Percentiles rank a stretch among this genome's conserved stretches.
phyloP scores from a whole-genome alignment of 2,888 invertebrate species.

The Onchidella celtica region DNA sequence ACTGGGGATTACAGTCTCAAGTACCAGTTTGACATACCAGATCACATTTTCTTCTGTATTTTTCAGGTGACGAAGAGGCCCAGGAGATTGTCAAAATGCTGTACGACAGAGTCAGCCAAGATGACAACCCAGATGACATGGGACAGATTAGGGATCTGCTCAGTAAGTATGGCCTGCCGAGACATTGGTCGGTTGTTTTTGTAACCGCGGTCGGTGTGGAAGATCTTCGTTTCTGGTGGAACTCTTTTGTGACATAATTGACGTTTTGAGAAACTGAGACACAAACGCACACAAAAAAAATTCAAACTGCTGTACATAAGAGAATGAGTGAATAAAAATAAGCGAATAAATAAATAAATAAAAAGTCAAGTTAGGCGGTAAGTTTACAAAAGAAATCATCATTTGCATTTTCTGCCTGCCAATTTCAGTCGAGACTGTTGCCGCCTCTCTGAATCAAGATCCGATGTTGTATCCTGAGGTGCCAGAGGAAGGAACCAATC shows the following conservation, averaged over 20 bases:
- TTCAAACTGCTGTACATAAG: no score
- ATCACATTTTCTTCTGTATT: no score
- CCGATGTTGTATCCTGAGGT: conserved; percentile 1
- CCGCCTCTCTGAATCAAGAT: conserved; percentile 47
- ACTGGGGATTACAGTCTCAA: no score
- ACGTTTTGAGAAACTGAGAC: no score
- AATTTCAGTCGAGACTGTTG: conserved; percentile 48
- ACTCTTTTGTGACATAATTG: not conserved
- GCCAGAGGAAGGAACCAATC: not conserved
- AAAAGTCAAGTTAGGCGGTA: not conserved
- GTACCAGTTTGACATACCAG: no score
- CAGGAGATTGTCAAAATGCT: conserved; percentile 52
- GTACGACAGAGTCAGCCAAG: conserved; percentile 53
- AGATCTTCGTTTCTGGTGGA: not conserved
- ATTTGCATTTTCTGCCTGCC: not conserved
- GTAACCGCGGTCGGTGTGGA: not conserved
- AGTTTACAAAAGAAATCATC: not conserved
- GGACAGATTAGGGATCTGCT: conserved; percentile 55
- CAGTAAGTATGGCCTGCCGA: conserved; percentile 34
- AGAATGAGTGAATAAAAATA: not conserved
- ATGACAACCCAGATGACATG: conserved; percentile 55
- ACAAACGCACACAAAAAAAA: no score
- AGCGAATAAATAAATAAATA: no score
- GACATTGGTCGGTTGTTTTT: not conserved
- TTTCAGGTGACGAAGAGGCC: conserved; percentile 52